Evolutionary conservation across 2,888 invertebrate genomes (phyloP), one percentile per base, ranked within the genome.

Genomic region (Schrankia costaestrigalis): DNA sequence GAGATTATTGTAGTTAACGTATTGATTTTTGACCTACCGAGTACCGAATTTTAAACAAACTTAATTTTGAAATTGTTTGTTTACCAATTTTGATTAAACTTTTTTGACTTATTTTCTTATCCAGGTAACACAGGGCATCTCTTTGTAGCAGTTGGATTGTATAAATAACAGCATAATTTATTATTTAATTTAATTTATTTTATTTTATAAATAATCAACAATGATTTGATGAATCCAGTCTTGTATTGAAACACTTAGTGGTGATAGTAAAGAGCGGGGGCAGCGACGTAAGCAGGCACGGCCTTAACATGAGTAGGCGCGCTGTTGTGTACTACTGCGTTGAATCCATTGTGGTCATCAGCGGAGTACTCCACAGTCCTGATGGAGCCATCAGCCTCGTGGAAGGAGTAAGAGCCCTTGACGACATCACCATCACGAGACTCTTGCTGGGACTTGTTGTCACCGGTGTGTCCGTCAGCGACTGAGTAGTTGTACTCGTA

Each of bases 401-500:
- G 73, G 50, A 88, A 69, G 11, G 81, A 79, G 73, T 88, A 85
- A 10, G 76, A 71, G 42, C 87, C 89, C 58, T 84, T 81, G 27
- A 88, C 87, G 1, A 77, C 77, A 55, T 88, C 87, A 26, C 87
- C 88, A 44, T 86, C 85, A 35, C 78, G 71, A 41, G 53, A 45
- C 56, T 89, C 89, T 47, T 85, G 83, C 60, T 86, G 86, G 47
- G 74, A 71, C 65, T 88, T 86, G 63, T 80, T 72, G 73, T 89
- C 89, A 23, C 88, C 89, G 59, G 89, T 85, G 64, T 86, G 84
- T 11, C 75, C 69, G 62, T 89, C 89, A 45, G 82, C 74, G 1
- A 89, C 89, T 14, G 85, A 85, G 72, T 89, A 89, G 35, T 73
- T 75, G 72, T 74, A 88, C 53, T 82, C 77, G 62, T 79, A 80